phyloP scores from a whole-genome alignment of 2,888 invertebrate species.

The Drosophila pseudotakahashii region DNA sequence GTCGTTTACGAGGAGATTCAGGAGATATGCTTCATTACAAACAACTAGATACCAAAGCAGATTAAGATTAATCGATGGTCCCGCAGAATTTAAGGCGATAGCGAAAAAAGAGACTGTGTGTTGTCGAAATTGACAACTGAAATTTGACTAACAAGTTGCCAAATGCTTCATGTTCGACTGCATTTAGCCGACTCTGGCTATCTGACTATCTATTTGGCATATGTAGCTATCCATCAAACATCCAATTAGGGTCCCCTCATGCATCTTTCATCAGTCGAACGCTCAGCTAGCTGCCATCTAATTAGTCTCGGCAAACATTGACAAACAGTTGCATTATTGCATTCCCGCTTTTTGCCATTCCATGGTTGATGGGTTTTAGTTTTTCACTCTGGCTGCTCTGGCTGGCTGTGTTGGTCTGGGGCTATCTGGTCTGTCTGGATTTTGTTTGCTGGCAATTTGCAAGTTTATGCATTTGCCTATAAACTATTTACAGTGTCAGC shows the following conservation, averaged over 20 bases:
- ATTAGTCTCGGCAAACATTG: constrained; percentile 67
- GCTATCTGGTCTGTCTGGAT: constrained; percentile 26
- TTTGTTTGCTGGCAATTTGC: constrained; percentile 61
- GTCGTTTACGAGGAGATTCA: constrained; percentile 17
- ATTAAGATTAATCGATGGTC: constrained; percentile 38
- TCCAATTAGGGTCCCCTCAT: constrained; percentile 51
- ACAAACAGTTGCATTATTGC: constrained; percentile 57
- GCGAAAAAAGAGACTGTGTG: neutral
- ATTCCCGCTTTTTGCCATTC: constrained; percentile 22
- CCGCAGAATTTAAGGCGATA: constrained; percentile 3
- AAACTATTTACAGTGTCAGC: constrained; percentile 72
- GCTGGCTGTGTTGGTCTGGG: constrained; percentile 8
- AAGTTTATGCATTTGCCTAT: constrained; percentile 64
- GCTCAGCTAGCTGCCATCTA: constrained; percentile 55
- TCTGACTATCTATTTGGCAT: constrained; percentile 5
- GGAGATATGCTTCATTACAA: neutral
- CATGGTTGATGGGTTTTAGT: constrained; percentile 19
- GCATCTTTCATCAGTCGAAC: constrained; percentile 51
- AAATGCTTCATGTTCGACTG: constrained; percentile 11
- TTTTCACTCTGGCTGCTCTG: constrained; percentile 15
- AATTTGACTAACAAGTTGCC: constrained; percentile 29
- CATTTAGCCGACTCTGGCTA: neutral
- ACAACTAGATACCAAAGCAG: constrained; percentile 10
- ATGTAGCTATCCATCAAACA: constrained; percentile 44
- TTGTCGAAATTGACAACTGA: constrained; percentile 14